Conservation (phyloP, 1,140 invertebrate species). For the Drosophila ercepeae region DNA sequence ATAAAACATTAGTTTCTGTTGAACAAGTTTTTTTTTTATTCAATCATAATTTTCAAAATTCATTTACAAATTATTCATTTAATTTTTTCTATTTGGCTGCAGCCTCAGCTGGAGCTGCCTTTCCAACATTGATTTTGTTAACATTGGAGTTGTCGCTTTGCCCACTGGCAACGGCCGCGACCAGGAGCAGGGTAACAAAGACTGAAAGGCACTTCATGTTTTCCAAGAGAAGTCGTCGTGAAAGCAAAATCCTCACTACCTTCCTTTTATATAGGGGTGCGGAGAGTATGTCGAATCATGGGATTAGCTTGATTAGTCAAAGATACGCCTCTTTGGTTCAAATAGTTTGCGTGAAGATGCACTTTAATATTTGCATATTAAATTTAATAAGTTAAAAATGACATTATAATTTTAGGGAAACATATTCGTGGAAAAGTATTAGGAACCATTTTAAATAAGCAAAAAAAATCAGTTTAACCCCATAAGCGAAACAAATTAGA, state of each 20-base stretch:
- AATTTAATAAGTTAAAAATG: too few relatives aligned
- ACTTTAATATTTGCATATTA: too few relatives aligned
- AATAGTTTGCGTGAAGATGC: too few relatives aligned
- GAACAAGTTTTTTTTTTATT: background rate
- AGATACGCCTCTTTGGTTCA: background rate
- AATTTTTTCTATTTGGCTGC: background rate
- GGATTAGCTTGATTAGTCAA: background rate
- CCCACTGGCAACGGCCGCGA: background rate
- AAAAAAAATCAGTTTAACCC: background rate
- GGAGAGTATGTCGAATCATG: background rate
- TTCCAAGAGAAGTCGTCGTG: background rate
- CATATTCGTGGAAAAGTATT: too few relatives aligned
- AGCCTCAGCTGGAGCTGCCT: background rate
- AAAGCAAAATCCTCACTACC: background rate
- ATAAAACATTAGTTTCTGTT: background rate
- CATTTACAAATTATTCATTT: background rate
- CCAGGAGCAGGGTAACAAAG: slow-evolving; percentile 2
- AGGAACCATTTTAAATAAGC: background rate
- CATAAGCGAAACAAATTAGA: background rate
- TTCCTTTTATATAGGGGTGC: background rate
- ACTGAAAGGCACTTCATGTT: slow-evolving; percentile 4
- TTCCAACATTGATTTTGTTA: slow-evolving; percentile 4
- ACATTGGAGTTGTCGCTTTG: background rate
- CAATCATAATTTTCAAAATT: background rate
- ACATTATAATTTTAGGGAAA: too few relatives aligned